These are phyloP conservation scores for Pedionomus torquatus DNA, from an alignment of 2,113 vertebrate genomes.

Conservation along the genomic window DNA sequence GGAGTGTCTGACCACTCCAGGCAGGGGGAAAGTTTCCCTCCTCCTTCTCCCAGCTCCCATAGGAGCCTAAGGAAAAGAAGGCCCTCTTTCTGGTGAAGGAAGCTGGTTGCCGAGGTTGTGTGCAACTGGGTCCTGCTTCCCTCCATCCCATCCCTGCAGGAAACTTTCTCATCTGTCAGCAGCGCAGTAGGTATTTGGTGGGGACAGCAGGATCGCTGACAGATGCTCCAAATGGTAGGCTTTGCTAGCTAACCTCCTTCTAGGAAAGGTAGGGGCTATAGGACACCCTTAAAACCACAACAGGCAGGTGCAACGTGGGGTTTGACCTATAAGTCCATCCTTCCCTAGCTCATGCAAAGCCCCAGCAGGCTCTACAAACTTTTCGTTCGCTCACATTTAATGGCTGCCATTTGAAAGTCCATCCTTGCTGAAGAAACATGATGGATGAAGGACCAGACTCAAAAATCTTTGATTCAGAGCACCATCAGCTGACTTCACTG, in stretches of 20 bases:
- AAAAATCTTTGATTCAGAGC: neutral
- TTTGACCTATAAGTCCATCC: neutral
- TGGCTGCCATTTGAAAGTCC: neutral
- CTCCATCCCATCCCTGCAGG: neutral
- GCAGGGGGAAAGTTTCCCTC: neutral
- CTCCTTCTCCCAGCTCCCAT: neutral
- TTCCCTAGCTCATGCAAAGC: neutral
- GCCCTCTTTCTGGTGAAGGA: neutral
- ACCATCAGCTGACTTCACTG: neutral
- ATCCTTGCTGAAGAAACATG: neutral
- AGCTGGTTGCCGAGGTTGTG: neutral
- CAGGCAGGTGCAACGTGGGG: neutral
- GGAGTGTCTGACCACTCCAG: neutral
- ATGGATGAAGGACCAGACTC: neutral
- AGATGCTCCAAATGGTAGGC: neutral
- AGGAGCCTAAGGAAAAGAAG: neutral
- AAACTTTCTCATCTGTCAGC: neutral
- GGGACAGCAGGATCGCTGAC: fast-evolving
- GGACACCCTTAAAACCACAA: neutral
- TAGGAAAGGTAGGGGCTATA: neutral
- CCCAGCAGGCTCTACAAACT: neutral
- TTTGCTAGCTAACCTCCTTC: neutral
- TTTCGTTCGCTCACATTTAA: fast-evolving
- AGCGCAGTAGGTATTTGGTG: fast-evolving
- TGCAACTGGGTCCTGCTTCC: neutral